Percentiles rank a stretch among this genome's conserved stretches.
Conservation (phyloP, 2,888 invertebrate genomes). For the Chymomyza caudatula region DNA sequence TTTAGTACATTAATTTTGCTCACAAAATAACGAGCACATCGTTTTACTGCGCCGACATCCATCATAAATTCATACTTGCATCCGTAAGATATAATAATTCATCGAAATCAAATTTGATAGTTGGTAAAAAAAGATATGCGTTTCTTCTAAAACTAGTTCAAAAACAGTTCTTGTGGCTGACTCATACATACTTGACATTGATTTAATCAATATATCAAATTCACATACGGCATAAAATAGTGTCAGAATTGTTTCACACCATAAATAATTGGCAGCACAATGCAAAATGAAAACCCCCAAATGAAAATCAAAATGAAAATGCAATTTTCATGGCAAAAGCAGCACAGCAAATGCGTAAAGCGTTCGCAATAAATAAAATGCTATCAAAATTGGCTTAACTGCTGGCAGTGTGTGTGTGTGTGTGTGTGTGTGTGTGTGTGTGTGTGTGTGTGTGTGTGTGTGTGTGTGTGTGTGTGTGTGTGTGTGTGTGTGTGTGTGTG, state of each 20-base stretch:
- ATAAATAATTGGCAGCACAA: slow-evolving; percentile 34
- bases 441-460: slow-evolving; percentile 2
- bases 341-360: background rate
- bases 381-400: slow-evolving; percentile 62
- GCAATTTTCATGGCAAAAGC: slow-evolving; percentile 1
- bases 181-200: slow-evolving; percentile 30
- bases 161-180: slow-evolving; percentile 2
- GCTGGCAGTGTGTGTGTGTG: slow-evolving; percentile 3
- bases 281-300: slow-evolving; percentile 34
- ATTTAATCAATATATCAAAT: slow-evolving; percentile 53
- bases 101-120: too few species aligned
- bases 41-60: too few species aligned
- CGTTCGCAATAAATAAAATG: slow-evolving; percentile 28
- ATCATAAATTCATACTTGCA: too few species aligned
- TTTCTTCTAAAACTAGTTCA: background rate
- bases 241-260: slow-evolving; percentile 34
- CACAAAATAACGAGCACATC: too few species aligned
- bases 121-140: too few species aligned
- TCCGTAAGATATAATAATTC: too few species aligned
- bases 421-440: background rate
- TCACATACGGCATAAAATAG: background rate
- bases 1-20: too few species aligned
- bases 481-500: slow-evolving; percentile 2
- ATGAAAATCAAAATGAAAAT: slow-evolving; percentile 19
- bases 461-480: slow-evolving; percentile 12